Evolutionary conservation across 2,888 invertebrate species (phyloP).

Genomic region (Ctena decussata): DNA sequence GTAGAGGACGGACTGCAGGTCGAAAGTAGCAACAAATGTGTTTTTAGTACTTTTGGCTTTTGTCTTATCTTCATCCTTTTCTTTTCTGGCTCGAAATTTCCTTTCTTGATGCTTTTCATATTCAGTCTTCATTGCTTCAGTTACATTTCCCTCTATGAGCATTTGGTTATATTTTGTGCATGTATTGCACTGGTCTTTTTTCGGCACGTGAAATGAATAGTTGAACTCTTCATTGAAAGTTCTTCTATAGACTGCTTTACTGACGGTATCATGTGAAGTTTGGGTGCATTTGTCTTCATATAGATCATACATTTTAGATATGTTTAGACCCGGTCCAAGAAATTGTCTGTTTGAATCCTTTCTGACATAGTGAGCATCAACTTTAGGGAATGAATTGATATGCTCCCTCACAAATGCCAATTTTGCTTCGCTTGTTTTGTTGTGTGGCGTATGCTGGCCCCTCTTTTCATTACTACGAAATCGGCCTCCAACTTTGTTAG

Average conservation of each 20-base stretch:
- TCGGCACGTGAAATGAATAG: slow-evolving; percentile 50
- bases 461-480: slow-evolving; percentile 29
- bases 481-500: slow-evolving; percentile 22
- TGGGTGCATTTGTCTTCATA: slow-evolving; percentile 35
- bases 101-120: slow-evolving; percentile 28
- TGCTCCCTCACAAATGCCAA: slow-evolving; percentile 28
- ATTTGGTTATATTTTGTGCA: slow-evolving; percentile 42
- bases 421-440: slow-evolving; percentile 24
- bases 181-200: slow-evolving; percentile 53
- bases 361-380: slow-evolving; percentile 53
- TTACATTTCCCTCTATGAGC: neutral
- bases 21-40: too few species aligned
- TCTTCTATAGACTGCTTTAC: slow-evolving; percentile 25
- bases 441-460: too few species aligned
- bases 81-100: slow-evolving; percentile 33
- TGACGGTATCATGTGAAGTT: slow-evolving; percentile 16
- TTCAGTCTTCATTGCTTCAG: neutral
- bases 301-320: slow-evolving; percentile 40
- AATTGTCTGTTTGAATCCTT: slow-evolving; percentile 38
- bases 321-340: slow-evolving; percentile 36
- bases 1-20: slow-evolving; percentile 46
- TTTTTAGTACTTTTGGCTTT: too few species aligned
- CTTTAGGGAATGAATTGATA: slow-evolving; percentile 57
- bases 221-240: slow-evolving; percentile 46
- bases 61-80: too few species aligned